Conservation (phyloP, 2,797 vertebrate genomes). For the Sebastes paucispinis region DNA sequence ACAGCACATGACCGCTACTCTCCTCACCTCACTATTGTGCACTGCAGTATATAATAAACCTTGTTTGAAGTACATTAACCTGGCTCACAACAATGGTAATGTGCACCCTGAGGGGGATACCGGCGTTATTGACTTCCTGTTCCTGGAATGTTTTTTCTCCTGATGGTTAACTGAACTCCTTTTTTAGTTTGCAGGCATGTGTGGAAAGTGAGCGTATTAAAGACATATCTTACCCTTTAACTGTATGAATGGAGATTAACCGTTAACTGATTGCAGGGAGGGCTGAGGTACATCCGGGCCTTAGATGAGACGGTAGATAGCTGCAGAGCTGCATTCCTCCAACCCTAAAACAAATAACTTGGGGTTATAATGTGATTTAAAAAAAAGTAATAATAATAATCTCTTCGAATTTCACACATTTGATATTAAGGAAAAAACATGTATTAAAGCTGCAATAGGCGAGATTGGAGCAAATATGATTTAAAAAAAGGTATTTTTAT, state of each 20-base stretch:
- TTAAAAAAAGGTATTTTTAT: no score
- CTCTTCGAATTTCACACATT: background rate
- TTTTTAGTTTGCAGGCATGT: slow-evolving; percentile 70
- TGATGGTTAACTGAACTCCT: slow-evolving; percentile 74
- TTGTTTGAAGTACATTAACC: slow-evolving; percentile 84
- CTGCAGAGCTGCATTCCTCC: background rate
- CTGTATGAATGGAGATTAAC: slow-evolving; percentile 44
- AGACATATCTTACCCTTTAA: slow-evolving; percentile 32
- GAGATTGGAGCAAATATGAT: no score
- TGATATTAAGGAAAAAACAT: background rate
- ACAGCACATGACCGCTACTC: slow-evolving; percentile 44
- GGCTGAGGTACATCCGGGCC: background rate
- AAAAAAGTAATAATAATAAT: background rate
- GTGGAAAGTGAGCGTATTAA: slow-evolving; percentile 59
- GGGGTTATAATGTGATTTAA: background rate
- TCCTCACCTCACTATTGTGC: slow-evolving; percentile 73
- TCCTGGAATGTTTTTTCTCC: slow-evolving; percentile 77
- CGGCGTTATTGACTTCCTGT: slow-evolving; percentile 82
- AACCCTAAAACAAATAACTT: background rate
- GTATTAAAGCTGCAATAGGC: no score
- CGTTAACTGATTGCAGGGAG: slow-evolving; percentile 31
- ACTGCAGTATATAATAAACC: slow-evolving; percentile 80
- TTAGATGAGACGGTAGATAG: slow-evolving; percentile 2
- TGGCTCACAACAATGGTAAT: slow-evolving; percentile 82
- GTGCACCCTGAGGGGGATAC: slow-evolving; percentile 77